phyloP scores from a whole-genome alignment of 2,797 vertebrate genomes.

The Ceryle rudis region DNA sequence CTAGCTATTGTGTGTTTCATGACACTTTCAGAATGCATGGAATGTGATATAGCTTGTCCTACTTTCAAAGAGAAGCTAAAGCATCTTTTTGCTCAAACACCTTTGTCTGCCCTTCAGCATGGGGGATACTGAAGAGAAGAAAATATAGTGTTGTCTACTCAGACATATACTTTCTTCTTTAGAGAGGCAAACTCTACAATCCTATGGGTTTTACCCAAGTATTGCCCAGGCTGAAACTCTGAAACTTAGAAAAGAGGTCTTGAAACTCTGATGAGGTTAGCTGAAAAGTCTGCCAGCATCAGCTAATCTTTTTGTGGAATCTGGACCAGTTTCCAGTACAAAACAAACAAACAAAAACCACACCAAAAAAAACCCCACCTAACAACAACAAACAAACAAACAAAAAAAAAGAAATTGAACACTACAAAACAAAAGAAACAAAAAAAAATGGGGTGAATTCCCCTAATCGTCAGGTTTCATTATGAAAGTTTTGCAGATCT shows the following conservation, averaged over 20 bases:
- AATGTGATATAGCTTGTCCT: background rate
- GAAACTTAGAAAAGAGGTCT: background rate
- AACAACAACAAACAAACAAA: background rate
- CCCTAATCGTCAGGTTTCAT: constrained; percentile 42
- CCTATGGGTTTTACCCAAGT: background rate
- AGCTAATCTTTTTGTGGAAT: constrained; percentile 61
- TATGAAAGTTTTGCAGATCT: constrained; percentile 60
- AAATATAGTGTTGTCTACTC: background rate
- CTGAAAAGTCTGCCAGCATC: constrained; percentile 24
- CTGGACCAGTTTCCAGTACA: constrained; percentile 10
- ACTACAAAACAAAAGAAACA: background rate
- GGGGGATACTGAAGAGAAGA: background rate
- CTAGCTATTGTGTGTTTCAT: background rate
- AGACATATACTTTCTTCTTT: background rate
- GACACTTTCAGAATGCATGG: background rate
- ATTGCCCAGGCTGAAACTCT: background rate
- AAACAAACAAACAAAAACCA: background rate
- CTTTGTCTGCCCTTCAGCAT: background rate
- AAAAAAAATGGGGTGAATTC: constrained; percentile 24
- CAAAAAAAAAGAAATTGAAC: too few relatives aligned
- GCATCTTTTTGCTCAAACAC: background rate
- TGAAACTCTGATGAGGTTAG: constrained; percentile 26
- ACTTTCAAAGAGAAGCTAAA: background rate
- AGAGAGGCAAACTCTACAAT: background rate
- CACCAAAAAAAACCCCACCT: background rate